Conservation (phyloP, 2,113 vertebrate species). For the Lepus europaeus region DNA sequence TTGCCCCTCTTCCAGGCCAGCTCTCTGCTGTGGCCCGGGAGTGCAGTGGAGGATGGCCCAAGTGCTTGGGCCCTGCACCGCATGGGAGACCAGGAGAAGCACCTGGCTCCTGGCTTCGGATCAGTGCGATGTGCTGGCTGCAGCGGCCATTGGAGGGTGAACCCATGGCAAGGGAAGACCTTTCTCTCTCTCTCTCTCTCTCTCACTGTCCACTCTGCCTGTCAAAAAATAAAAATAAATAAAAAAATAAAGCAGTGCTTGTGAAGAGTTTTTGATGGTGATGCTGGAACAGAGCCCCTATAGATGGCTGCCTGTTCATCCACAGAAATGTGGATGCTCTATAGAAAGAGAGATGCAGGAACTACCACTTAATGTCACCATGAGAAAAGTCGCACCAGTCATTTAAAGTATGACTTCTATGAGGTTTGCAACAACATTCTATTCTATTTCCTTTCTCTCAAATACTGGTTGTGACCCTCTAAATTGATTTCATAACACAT, state of each 20-base stretch:
- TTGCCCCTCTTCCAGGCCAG: too few species aligned
- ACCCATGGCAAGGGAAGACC: too few species aligned
- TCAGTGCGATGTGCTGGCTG: too few species aligned
- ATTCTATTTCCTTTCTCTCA: neutral
- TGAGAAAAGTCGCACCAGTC: neutral
- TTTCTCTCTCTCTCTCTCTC: too few species aligned
- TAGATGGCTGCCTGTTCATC: neutral
- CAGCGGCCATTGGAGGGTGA: too few species aligned
- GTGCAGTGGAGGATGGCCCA: too few species aligned
- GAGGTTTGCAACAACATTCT: neutral
- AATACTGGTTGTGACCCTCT: neutral
- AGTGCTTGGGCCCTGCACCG: too few species aligned
- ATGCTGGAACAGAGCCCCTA: neutral
- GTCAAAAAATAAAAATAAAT: too few species aligned
- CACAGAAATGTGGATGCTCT: neutral
- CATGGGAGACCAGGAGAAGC: too few species aligned
- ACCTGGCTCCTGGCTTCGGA: too few species aligned
- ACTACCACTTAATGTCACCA: neutral
- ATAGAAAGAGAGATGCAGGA: neutral
- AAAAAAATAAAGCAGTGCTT: neutral
- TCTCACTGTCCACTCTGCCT: too few species aligned
- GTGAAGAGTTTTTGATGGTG: neutral
- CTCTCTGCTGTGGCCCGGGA: too few species aligned
- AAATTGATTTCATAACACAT: neutral
- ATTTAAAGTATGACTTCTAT: neutral